Conservation (phyloP, 2,797 vertebrate species). For the Clarias pachynema region DNA sequence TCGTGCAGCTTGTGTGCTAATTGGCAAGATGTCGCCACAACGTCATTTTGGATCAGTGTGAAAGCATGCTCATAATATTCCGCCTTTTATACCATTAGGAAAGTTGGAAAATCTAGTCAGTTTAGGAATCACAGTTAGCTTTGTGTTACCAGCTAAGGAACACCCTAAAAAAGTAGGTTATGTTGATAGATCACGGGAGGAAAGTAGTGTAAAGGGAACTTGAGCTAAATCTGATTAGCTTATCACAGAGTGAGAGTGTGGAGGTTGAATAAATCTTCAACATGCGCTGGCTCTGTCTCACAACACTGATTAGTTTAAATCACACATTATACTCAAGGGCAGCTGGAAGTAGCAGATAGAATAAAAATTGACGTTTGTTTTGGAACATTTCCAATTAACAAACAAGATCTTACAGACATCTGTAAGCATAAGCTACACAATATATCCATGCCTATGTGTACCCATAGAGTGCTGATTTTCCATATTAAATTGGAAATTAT, state of each 20-base stretch:
- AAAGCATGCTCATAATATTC: neutral
- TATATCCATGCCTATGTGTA: neutral
- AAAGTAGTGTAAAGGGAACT: constrained; percentile 8
- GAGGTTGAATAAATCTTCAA: constrained; percentile 18
- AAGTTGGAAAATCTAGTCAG: neutral
- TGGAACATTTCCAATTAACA: neutral
- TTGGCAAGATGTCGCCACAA: neutral
- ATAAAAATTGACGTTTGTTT: neutral
- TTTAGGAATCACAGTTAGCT: neutral
- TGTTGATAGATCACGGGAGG: neutral
- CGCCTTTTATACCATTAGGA: constrained; percentile 3
- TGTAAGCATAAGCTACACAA: neutral
- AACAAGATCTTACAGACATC: neutral
- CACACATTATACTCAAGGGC: constrained; percentile 11
- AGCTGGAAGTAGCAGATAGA: constrained; percentile 1
- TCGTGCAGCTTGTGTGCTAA: neutral
- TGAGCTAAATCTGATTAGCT: constrained; percentile 32
- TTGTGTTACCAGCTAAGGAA: neutral
- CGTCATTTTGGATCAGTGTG: constrained; percentile 7
- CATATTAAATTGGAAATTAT: neutral
- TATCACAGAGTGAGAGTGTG: constrained; percentile 1
- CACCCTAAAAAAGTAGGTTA: neutral
- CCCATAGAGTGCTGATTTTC: no score
- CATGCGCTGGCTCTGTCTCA: constrained; percentile 3
- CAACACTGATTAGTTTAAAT: constrained; percentile 14